These are phyloP conservation scores for Amblyopsis hoosieri DNA, from an alignment of 2,797 vertebrate genomes.

Conservation along the genomic window DNA sequence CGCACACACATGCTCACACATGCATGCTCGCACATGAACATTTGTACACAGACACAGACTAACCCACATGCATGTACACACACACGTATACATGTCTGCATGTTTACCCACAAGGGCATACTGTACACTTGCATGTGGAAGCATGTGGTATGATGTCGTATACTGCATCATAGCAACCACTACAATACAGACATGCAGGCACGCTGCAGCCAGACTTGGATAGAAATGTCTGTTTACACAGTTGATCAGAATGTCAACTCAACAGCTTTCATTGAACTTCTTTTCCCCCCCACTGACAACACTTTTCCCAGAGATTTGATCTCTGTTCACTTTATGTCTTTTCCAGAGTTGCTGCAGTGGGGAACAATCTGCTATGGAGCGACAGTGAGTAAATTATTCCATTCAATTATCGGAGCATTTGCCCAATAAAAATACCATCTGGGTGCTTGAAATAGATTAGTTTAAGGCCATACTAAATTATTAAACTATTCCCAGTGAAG, in stretches of 20 bases:
- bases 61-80: not conserved
- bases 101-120: not conserved
- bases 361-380: slow-evolving; percentile 52
- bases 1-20: not conserved
- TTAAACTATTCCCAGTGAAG: slow-evolving; percentile 77
- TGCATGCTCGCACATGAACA: not conserved
- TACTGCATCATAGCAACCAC: too few relatives aligned
- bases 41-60: not conserved
- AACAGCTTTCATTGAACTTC: not conserved
- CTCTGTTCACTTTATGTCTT: slow-evolving; percentile 58
- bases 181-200: not conserved
- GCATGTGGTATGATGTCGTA: not conserved
- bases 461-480: slow-evolving; percentile 80
- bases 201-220: not conserved
- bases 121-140: not conserved
- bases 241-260: not conserved
- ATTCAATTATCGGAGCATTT: slow-evolving; percentile 78
- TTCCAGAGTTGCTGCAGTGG: slow-evolving; percentile 51
- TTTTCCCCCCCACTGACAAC: slow-evolving; percentile 27
- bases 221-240: too few relatives aligned
- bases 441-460: slow-evolving; percentile 79
- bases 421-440: slow-evolving; percentile 81
- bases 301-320: slow-evolving; percentile 52
- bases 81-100: not conserved
- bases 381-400: slow-evolving; percentile 79